These are phyloP conservation scores for Apantesis nais DNA, from an alignment of 2,888 invertebrate genomes.

Conservation along the genomic window DNA sequence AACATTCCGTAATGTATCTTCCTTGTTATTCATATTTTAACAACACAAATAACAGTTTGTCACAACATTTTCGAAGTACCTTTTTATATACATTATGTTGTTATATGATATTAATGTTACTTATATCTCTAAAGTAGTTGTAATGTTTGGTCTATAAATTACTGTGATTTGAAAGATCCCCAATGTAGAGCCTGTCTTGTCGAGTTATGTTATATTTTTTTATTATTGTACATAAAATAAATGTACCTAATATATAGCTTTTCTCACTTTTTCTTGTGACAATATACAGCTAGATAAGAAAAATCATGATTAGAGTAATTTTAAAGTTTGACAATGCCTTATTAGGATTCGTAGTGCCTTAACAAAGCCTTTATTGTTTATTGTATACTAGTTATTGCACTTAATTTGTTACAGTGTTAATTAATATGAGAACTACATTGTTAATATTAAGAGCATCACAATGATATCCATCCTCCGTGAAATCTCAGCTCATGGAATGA, in stretches of 20 bases:
- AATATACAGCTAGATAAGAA: slow-evolving; percentile 58
- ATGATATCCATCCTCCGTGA: slow-evolving; percentile 45
- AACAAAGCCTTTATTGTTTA: slow-evolving; percentile 51
- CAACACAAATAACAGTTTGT: slow-evolving; percentile 31
- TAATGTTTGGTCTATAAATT: slow-evolving; percentile 46
- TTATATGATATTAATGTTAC: slow-evolving; percentile 42
- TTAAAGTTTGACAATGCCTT: slow-evolving; percentile 58
- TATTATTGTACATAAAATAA: slow-evolving; percentile 34
- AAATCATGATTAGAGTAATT: slow-evolving; percentile 37
- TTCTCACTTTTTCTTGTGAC: slow-evolving; percentile 30
- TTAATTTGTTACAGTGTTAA: slow-evolving; percentile 48
- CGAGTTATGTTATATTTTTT: slow-evolving; percentile 24
- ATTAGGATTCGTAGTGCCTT: slow-evolving; percentile 72
- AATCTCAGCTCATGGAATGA: slow-evolving; percentile 43
- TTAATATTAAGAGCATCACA: slow-evolving; percentile 66
- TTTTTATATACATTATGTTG: slow-evolving; percentile 34
- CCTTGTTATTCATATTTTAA: slow-evolving; percentile 22
- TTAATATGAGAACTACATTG: slow-evolving; percentile 39
- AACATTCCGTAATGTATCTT: slow-evolving; percentile 40
- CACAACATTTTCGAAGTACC: slow-evolving; percentile 40
- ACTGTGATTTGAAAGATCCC: slow-evolving; percentile 50
- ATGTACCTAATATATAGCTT: slow-evolving; percentile 46
- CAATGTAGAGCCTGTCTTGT: slow-evolving; percentile 32
- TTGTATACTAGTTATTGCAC: slow-evolving; percentile 45
- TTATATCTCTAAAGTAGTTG: slow-evolving; percentile 45